Percentiles rank a stretch among this genome's conserved stretches.
Conservation (phyloP, 2,797 vertebrate species). For the Trachops cirrhosus region DNA sequence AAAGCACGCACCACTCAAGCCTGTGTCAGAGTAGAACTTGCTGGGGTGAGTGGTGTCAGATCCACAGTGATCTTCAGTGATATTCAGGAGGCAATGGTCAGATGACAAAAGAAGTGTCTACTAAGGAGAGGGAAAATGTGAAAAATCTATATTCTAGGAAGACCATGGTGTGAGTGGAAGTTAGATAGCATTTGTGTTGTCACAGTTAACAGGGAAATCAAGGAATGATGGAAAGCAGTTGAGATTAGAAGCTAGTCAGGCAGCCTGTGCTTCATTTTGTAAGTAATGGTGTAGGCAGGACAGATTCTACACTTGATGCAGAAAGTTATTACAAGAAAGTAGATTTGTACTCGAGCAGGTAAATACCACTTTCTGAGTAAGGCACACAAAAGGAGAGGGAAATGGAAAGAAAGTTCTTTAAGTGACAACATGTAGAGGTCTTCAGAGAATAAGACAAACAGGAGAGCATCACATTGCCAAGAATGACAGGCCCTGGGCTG, state of each 20-base stretch:
- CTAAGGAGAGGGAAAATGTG: background rate
- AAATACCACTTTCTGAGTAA: background rate
- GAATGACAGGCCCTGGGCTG: background rate
- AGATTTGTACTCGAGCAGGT: background rate
- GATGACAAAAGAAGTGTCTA: background rate
- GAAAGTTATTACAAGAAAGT: background rate
- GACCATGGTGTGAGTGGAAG: background rate
- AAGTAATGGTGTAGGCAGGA: background rate
- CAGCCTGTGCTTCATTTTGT: background rate
- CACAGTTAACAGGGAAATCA: background rate
- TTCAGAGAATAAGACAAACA: background rate
- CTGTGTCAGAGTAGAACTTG: background rate
- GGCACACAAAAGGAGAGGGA: background rate
- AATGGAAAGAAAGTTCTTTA: background rate
- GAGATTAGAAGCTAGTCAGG: background rate
- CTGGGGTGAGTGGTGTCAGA: background rate
- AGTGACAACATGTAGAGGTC: background rate
- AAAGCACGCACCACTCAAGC: background rate
- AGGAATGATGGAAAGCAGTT: background rate
- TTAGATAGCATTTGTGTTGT: background rate
- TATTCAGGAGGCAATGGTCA: fast-evolving
- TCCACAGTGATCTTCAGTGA: background rate
- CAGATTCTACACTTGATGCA: background rate
- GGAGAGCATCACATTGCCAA: background rate
- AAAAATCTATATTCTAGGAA: background rate